Conservation (phyloP, 2,888 invertebrate genomes). For the Pristionchus maxplancki region DNA sequence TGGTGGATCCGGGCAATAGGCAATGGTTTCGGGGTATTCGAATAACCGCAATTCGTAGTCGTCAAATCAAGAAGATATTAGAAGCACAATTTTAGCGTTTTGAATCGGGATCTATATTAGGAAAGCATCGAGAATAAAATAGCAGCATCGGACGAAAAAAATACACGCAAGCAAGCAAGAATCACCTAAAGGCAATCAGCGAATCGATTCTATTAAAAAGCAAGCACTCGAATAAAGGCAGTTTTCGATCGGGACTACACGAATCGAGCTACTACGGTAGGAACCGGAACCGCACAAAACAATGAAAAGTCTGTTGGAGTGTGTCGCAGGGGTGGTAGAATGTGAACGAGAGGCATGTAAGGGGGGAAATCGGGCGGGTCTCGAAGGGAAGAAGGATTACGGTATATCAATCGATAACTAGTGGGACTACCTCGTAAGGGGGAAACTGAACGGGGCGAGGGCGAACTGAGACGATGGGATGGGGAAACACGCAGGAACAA, state of each 20-base stretch:
- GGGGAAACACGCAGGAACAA: background rate
- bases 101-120: background rate
- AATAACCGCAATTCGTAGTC: conserved; percentile 11
- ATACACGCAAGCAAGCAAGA: conserved; percentile 21
- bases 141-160: background rate
- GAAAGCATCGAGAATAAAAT: conserved; percentile 11
- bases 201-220: conserved; percentile 9
- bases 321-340: conserved; percentile 5
- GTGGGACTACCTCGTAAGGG: conserved; percentile 14
- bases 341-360: conserved; percentile 17
- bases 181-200: background rate
- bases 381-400: background rate
- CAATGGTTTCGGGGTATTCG: background rate
- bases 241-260: background rate
- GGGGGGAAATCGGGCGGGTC: conserved; percentile 4
- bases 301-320: conserved; percentile 19
- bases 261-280: conserved; percentile 15
- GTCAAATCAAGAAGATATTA: background rate
- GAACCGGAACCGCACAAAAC: background rate
- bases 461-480: background rate
- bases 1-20: background rate
- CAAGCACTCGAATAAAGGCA: background rate
- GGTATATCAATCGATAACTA: conserved; percentile 17
- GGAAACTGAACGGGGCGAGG: background rate
- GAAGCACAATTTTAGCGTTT: background rate